Evolutionary conservation across 2,888 invertebrate genomes (phyloP), one percentile per base, ranked within the genome.

Genomic region (Eremobia ochroleuca): DNA sequence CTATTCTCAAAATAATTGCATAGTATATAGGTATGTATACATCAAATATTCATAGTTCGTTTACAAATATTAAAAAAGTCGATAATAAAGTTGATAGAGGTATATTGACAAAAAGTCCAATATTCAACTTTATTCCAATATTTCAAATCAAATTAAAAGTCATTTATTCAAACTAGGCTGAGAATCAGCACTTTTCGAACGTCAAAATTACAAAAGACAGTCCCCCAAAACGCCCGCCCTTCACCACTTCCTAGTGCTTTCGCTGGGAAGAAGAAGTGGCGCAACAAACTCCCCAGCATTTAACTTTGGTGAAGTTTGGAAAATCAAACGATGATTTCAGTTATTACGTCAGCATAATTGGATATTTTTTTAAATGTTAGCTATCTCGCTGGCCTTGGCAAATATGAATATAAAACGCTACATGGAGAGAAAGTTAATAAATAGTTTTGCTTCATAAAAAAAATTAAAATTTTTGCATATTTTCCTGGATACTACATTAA

Each of bases 311-410:
- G 31, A 65, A 76, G 31, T 61, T 78, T 70, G 49, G 0, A 78
- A 77, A 76, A 83, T 66, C 37, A 46, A 70, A 66, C 55, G 15
- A 71, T 71, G 67, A 55, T 62, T 71, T 58, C 15, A 83, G 8
- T n/a, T 83, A 82, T 43, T 9, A 67, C 46, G 58, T 71, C 28
- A 49, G 61, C 46, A 8, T 61, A 62, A 43, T 70, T 66, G n/a
- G 8, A 67, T n/a, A n/a, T 4, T 28, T 70, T 66, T 77, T 46
- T 0, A 25, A 34, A 59, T 6, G 3, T 46, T 55, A 37, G 15
- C 25, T 37, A 55, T 28, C 55, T 21, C 40, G 52, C 25, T 55
- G 21, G 40, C 0, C 15, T 52, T 77, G 43, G 37, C 25, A 58
- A 58, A 18, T 46, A 43, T 66, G 49, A 21, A 40, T 40, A n/a